Evolutionary conservation across 2,888 invertebrate genomes (phyloP), one percentile per base, ranked within the genome.

Genomic region (Microctonus hyperodae): DNA sequence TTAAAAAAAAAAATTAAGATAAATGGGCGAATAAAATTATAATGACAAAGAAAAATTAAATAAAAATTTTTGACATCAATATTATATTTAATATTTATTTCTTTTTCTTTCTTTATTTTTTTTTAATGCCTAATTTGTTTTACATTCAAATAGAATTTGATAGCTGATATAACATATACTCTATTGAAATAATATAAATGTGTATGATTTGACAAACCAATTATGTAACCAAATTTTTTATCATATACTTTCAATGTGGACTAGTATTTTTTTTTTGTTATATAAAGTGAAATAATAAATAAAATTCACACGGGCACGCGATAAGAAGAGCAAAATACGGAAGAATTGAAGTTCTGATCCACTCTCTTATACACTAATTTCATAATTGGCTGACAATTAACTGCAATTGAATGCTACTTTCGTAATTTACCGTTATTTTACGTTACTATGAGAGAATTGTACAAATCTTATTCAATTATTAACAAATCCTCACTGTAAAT

Each of bases 101-200:
- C 59, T 61, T 68, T 68, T 59, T 58, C 53, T 63, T 60, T 65
- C 25, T 60, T 58, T 57, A 10, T 44, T 53, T 55, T 28, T 53
- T 65, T 67, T 78, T 76, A 78, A 73, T 77, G 9, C 16, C 44
- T 44, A 10, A 3, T 40, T 44, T 44, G n/a, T 37, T 16, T 78
- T 79, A 78, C 78, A 79, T 73, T 75, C 75, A 69, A 75, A 79
- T 78, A 79, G 74, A 79, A 80, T 80, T 71, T 77, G 74, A 77
- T 76, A 78, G 74, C 75, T 72, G 70, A 74, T 75, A 74, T 74
- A 81, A 79, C 76, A 72, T 75, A 68, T 69, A 69, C 69, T 67
- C 65, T 35, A 40, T 40, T 25, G 22, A 48, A 48, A 58, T 33
- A 66, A 62, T 66, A 62, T 51, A 56, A 57, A 65, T 53, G 59